Evolutionary conservation across 2,888 invertebrate species (phyloP), one percentile per base, ranked within the genome.

Genomic region (Theretra japonica): DNA sequence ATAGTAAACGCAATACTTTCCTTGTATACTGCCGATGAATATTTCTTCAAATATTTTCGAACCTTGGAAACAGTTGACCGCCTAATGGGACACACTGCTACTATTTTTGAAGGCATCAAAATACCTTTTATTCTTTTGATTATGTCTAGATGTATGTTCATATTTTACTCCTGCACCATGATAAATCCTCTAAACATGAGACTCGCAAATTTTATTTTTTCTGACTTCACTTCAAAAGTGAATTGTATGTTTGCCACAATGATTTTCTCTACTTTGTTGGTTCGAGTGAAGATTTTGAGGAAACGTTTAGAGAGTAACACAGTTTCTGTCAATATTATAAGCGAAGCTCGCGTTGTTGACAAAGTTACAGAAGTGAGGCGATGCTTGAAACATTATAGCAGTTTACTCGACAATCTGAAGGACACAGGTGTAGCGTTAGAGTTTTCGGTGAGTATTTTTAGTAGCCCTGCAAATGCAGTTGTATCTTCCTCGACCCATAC

Each of bases 391-490:
- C 48, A 68, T 23, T 50, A 48, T 4, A 15, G n/a, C 17, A 48
- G 8, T 48, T 25, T 68, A 21, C 58, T 74, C 19, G 73, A 78
- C 7, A 74, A 62, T 48, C 19, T 56, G 25, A 0, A 23, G 23
- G 0, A 41, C 1, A 48, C 73, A 19, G 58, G 74, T 19, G 21
- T 2, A 11, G 62, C 72, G 11, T 21, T 75, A 3, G 70, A 75
- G n/a, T 56, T 30, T 62, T 4, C 23, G 72, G 75, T 75, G 60
- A 71, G 62, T 8, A 4, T n/a, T 53, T 19, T 53, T 19, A 2
- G 8, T 41, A 2, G n/a, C n/a, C n/a, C n/a, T n/a, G n/a, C n/a
- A n/a, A n/a, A n/a, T n/a, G n/a, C n/a, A n/a, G n/a, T n/a, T n/a
- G n/a, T n/a, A n/a, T n/a, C n/a, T n/a, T n/a, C n/a, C n/a, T n/a